Evolutionary conservation across 1,140 invertebrate species (phyloP).

Genomic region (Zaprionus ornatus): DNA sequence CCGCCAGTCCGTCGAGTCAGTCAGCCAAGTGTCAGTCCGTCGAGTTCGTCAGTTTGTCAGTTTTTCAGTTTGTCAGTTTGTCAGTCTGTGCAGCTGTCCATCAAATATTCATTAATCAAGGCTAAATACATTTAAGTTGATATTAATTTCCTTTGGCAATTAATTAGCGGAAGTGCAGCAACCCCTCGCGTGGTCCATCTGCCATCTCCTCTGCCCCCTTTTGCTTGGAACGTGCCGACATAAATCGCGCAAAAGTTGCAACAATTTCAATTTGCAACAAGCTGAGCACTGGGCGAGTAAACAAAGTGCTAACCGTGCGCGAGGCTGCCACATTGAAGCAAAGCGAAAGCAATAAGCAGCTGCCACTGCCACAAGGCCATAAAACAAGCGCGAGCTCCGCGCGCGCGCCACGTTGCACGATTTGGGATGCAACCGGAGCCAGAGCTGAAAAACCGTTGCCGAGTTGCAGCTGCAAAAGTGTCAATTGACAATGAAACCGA

Average conservation of each 20-base stretch:
- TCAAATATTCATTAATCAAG: slow-evolving; percentile 53
- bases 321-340: slow-evolving; percentile 52
- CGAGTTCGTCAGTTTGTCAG: slow-evolving; percentile 1
- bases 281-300: slow-evolving; percentile 32
- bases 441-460: background rate
- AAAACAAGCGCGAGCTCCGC: slow-evolving; percentile 41
- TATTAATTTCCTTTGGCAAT: slow-evolving; percentile 49
- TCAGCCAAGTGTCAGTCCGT: slow-evolving; percentile 10
- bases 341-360: slow-evolving; percentile 54
- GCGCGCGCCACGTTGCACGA: slow-evolving; percentile 8
- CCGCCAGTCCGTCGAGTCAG: background rate
- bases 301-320: slow-evolving; percentile 46
- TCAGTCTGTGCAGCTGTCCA: slow-evolving; percentile 27
- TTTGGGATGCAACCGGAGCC: background rate
- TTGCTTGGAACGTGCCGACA: background rate
- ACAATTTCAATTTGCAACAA: slow-evolving; percentile 56
- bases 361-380: slow-evolving; percentile 38
- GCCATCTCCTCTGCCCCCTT: too few relatives aligned
- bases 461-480: slow-evolving; percentile 54
- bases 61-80: background rate
- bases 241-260: slow-evolving; percentile 23
- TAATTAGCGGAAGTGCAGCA: slow-evolving; percentile 49
- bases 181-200: background rate
- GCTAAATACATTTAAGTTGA: slow-evolving; percentile 50
- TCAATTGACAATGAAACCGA: slow-evolving; percentile 61